A percentile compares a stretch with the other conserved stretches of the same genome.
phyloP scores from a whole-genome alignment of 1,140 invertebrate genomes.

The Drosophila littoralis region DNA sequence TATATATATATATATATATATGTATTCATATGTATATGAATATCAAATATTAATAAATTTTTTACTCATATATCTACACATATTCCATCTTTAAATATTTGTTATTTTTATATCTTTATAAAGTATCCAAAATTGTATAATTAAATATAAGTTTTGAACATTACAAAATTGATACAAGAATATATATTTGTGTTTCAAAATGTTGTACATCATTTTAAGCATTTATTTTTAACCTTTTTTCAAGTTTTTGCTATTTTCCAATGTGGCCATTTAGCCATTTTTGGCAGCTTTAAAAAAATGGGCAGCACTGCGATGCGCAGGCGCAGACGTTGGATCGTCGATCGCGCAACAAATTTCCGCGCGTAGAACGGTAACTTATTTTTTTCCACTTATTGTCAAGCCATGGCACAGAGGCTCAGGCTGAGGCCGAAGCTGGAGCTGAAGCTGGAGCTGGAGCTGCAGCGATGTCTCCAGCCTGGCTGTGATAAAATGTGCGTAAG shows the following conservation, averaged over 20 bases:
- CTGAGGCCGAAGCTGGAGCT: constrained; percentile 13
- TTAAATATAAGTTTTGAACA: no score
- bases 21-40: no score
- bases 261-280: background rate
- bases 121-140: no score
- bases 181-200: no score
- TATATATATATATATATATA: no score
- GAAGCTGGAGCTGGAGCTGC: constrained; percentile 29
- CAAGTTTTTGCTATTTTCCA: background rate
- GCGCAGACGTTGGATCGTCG: constrained; percentile 49
- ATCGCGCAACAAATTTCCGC: constrained; percentile 78
- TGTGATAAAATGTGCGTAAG: constrained; percentile 82
- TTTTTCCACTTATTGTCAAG: constrained; percentile 79
- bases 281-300: background rate
- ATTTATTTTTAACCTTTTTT: background rate
- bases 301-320: constrained; percentile 25
- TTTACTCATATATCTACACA: no score
- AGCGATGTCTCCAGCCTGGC: constrained; percentile 73
- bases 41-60: no score
- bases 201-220: background rate
- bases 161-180: no score
- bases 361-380: constrained; percentile 83
- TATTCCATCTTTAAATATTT: background rate
- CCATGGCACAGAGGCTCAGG: background rate
- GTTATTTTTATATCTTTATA: background rate